Conservation (phyloP, 2,888 invertebrate genomes). For the Notodromas monacha region DNA sequence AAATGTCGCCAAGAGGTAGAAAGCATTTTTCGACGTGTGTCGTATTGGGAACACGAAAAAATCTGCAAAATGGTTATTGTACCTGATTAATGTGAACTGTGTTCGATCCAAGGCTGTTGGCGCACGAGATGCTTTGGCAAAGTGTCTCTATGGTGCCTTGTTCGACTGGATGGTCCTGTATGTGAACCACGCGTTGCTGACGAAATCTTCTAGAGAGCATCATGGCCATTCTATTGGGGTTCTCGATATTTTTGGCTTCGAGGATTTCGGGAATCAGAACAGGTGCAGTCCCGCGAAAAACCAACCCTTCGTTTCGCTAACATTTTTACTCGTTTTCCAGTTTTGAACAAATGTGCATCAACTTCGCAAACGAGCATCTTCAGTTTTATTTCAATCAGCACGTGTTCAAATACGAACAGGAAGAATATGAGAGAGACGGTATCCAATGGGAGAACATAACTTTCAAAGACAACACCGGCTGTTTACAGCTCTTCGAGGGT, state of each 20-base stretch:
- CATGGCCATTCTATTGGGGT: constrained; percentile 81
- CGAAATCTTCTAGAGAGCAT: constrained; percentile 27
- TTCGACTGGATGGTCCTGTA: constrained; percentile 94
- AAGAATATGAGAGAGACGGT: constrained; percentile 70
- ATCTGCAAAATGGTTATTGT: too few species aligned
- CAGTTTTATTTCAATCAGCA: constrained; percentile 95
- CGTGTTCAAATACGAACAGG: constrained; percentile 87
- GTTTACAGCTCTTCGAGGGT: constrained; percentile 63
- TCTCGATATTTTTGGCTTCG: constrained; percentile 83
- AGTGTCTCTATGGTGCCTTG: constrained; percentile 73
- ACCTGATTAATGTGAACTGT: constrained; percentile 59
- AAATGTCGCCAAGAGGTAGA: constrained; percentile 13
- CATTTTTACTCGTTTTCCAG: too few species aligned
- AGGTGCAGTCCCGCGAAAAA: too few species aligned
- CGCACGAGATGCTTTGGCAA: constrained; percentile 77
- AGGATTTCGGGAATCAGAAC: constrained; percentile 44
- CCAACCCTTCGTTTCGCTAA: neutral
- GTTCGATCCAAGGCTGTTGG: constrained; percentile 44
- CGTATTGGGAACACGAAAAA: too few species aligned
- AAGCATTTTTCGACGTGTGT: constrained; percentile 13
- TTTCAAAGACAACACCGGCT: constrained; percentile 79
- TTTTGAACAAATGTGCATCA: constrained; percentile 86
- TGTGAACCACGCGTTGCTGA: constrained; percentile 67
- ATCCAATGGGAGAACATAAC: constrained; percentile 84
- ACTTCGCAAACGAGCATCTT: constrained; percentile 85